These are phyloP conservation scores for Steatocranus sp. DNA, from an alignment of 2,797 vertebrate genomes.

Conservation along the genomic window DNA sequence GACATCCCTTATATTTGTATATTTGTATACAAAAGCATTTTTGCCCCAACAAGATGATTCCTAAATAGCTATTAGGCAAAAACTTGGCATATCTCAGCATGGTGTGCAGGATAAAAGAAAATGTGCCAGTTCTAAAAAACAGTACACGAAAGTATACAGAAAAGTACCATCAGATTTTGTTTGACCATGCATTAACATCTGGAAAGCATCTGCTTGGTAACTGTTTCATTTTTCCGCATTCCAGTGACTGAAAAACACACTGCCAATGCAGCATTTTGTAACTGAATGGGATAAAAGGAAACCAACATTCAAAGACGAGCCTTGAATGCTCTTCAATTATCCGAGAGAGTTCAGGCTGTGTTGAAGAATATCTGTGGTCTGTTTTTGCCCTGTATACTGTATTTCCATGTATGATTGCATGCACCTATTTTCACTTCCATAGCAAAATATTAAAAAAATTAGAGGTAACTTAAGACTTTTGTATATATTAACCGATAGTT, in stretches of 20 bases:
- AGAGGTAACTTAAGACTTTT: background rate
- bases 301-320: background rate
- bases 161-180: background rate
- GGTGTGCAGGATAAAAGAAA: background rate
- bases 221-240: background rate
- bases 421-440: background rate
- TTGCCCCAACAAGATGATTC: background rate
- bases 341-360: background rate
- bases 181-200: background rate
- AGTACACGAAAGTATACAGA: background rate
- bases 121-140: background rate
- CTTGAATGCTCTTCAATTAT: background rate
- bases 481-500: background rate
- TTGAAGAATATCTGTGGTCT: background rate
- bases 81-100: background rate
- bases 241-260: background rate
- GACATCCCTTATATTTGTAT: background rate
- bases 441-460: rapidly evolving
- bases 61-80: background rate
- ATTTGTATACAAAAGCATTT: background rate
- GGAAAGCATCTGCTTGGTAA: background rate
- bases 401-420: background rate
- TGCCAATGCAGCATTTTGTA: background rate
- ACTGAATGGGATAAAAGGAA: background rate
- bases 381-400: background rate